Evolutionary conservation across 1,140 invertebrate genomes (phyloP).

Genomic region (Whitmania pigra): DNA sequence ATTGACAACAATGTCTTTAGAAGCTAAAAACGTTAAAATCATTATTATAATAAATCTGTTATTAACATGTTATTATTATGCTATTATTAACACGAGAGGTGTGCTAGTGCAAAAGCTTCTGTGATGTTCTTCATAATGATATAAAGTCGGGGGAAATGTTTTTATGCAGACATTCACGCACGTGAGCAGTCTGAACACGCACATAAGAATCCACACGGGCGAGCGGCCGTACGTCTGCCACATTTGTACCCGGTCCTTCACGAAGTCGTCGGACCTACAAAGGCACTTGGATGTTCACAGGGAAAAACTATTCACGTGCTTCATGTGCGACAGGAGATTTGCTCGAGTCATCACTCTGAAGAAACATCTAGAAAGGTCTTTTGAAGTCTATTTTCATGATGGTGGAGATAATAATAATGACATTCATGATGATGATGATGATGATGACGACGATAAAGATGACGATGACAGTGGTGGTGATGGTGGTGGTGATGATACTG

Average conservation of each 20-base stretch:
- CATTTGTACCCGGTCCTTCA: conserved; percentile 72
- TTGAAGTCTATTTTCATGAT: neutral
- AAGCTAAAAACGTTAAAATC: no score
- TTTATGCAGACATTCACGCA: conserved; percentile 12
- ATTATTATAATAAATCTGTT: no score
- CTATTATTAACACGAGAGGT: neutral
- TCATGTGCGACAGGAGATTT: conserved; percentile 26
- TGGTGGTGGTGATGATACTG: no score
- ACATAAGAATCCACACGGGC: conserved; percentile 73
- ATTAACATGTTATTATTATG: neutral
- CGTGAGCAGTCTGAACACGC: conserved; percentile 33
- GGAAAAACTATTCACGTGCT: conserved; percentile 24
- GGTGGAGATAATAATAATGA: neutral
- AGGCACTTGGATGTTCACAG: conserved; percentile 35
- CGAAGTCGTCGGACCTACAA: conserved; percentile 54
- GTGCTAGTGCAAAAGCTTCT: neutral
- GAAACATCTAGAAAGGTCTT: conserved; percentile 21
- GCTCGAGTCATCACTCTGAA: conserved; percentile 17
- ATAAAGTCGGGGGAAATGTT: neutral
- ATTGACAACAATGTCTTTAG: no score
- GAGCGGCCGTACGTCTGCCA: conserved; percentile 81
- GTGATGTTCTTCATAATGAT: neutral
- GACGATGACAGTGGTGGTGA: no score
- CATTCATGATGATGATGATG: neutral
- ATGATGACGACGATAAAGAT: no score